Conservation (phyloP, 2,888 invertebrate genomes). For the Brachypalpus laphriformis region DNA sequence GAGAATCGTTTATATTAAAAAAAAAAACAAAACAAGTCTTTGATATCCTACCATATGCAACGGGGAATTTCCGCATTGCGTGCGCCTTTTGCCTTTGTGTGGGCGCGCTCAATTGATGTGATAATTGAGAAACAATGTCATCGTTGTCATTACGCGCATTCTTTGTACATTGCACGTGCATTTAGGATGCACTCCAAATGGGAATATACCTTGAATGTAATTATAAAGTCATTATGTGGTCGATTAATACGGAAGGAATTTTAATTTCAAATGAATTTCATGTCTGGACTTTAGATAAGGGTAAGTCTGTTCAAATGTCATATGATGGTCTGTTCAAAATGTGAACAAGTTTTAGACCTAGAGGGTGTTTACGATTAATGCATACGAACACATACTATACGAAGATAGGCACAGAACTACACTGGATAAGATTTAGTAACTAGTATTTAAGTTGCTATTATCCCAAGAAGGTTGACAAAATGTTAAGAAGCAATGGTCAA, state of each 20-base stretch:
- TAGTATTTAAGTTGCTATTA: too few relatives aligned
- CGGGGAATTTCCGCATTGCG: conserved; percentile 47
- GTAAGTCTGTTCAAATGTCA: too few relatives aligned
- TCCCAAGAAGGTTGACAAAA: too few relatives aligned
- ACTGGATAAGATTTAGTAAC: too few relatives aligned
- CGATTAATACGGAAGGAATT: conserved; percentile 27
- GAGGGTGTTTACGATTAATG: too few relatives aligned
- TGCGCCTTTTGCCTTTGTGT: conserved; percentile 32
- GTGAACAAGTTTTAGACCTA: too few relatives aligned
- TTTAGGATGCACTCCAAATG: conserved; percentile 8
- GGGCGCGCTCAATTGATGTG: conserved; percentile 54
- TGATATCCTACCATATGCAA: conserved; percentile 16
- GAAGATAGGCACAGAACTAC: too few relatives aligned
- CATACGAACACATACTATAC: too few relatives aligned
- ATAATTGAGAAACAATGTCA: conserved; percentile 69
- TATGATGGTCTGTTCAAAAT: too few relatives aligned
- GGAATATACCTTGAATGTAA: conserved; percentile 31
- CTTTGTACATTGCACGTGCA: conserved; percentile 52
- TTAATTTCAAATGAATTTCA: conserved; percentile 40
- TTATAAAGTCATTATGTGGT: conserved; percentile 60
- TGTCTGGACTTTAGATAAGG: background rate
- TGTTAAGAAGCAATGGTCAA: too few relatives aligned
- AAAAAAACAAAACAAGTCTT: conserved; percentile 27
- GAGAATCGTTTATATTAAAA: conserved; percentile 31
- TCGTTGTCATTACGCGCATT: conserved; percentile 59